These are phyloP conservation scores for Acanthaster planci DNA, from an alignment of 35 echinoderm and acorn worm species.

Conservation along the genomic window DNA sequence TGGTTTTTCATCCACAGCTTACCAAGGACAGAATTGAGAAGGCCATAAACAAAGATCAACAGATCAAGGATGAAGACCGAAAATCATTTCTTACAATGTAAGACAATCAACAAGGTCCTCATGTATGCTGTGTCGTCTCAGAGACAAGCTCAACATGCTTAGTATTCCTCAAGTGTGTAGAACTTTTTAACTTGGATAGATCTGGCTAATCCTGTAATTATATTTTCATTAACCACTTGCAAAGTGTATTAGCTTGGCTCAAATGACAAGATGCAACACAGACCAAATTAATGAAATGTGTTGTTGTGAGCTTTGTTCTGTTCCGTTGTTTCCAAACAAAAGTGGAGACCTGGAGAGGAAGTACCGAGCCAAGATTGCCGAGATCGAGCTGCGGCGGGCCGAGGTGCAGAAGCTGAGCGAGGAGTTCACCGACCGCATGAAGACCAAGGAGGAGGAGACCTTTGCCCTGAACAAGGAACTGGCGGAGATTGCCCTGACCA, in stretches of 20 bases:
- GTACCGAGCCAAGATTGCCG: slow-evolving; percentile 79
- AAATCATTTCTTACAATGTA: slow-evolving; percentile 85
- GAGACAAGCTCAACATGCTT: too few relatives aligned
- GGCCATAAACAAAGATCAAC: slow-evolving; percentile 70
- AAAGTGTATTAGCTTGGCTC: too few relatives aligned
- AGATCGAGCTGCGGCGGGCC: slow-evolving; percentile 84
- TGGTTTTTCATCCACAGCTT: slow-evolving; percentile 49
- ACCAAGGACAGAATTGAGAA: slow-evolving; percentile 89
- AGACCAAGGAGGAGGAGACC: slow-evolving; percentile 86
- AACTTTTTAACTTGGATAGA: too few relatives aligned
- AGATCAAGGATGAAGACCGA: slow-evolving; percentile 92
- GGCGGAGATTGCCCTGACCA: slow-evolving; percentile 80
- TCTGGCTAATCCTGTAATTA: too few relatives aligned
- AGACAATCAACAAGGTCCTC: slow-evolving; percentile 7
- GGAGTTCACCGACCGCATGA: slow-evolving; percentile 83
- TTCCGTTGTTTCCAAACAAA: too few relatives aligned
- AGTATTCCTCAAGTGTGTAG: too few relatives aligned
- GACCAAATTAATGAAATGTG: too few relatives aligned
- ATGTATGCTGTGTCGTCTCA: too few relatives aligned
- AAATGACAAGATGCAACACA: too few relatives aligned
- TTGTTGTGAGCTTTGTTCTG: too few relatives aligned
- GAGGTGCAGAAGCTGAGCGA: slow-evolving; percentile 93
- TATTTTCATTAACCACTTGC: too few relatives aligned
- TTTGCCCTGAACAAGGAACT: slow-evolving; percentile 74
- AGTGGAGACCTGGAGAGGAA: slow-evolving; percentile 96